Evolutionary conservation across 2,888 invertebrate genomes (phyloP), one percentile per base, ranked within the genome.

Genomic region (Sarcophaga variegata): DNA sequence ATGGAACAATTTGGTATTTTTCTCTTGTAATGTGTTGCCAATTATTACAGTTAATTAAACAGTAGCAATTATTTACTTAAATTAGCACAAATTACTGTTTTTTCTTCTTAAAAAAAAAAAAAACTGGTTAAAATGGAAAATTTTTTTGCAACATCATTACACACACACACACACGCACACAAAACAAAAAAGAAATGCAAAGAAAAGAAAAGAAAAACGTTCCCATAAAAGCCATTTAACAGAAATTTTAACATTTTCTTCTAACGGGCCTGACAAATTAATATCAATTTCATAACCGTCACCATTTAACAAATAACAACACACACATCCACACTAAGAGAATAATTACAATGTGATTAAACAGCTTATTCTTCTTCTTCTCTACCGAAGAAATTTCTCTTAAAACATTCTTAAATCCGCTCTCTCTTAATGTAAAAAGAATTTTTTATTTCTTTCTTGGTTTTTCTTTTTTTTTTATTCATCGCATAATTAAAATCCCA

Each of bases 401-500:
- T 72, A 27, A 71, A 63, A 49, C 70, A 27, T 69, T 76, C 45
- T 59, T 77, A 63, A 62, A 70, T 71, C 54, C 14, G 14, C 10
- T 66, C 22, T 49, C 70, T 83, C 78, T 78, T 67, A 49, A 66
- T 37, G 17, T 62, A 20, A 37, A 77, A 64, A 49, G 27, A 74
- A 72, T 77, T 54, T 12, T 67, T 20, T 67, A 67, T 67, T 45
- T n/a, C 85, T 85, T 67, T 87, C 78, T 69, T 22, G 62, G 69
- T 77, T 74, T 78, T 22, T 12, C 37, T 66, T 62, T 14, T 17
- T 22, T 22, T 64, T 63, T 64, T 37, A 22, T 64, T 77, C 25
- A 25, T 17, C 49, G 27, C 60, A 54, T 54, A 54, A 60, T 82
- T 77, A 63, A 84, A 80, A 64, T 81, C 64, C 80, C 70, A 81